phyloP scores from a whole-genome alignment of 1,140 invertebrate species.

The Ylistrum balloti region DNA sequence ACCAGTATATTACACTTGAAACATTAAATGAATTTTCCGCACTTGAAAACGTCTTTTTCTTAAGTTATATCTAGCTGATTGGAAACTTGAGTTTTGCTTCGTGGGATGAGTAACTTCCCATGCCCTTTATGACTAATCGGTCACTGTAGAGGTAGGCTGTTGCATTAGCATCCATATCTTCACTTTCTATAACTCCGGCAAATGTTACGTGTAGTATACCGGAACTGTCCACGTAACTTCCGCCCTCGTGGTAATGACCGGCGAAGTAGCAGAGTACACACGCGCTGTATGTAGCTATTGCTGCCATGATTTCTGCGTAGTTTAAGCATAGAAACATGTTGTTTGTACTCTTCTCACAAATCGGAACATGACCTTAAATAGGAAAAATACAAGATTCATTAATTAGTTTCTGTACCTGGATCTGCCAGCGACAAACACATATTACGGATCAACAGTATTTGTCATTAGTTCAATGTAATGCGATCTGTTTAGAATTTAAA shows the following conservation, averaged over 20 bases:
- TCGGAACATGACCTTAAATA: constrained; percentile 75
- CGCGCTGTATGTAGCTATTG: constrained; percentile 64
- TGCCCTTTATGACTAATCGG: constrained; percentile 65
- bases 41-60: too few species aligned
- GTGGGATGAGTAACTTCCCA: constrained; percentile 60
- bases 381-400: background rate
- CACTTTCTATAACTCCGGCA: constrained; percentile 75
- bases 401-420: too few species aligned
- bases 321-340: constrained; percentile 76
- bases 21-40: too few species aligned
- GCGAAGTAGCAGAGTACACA: constrained; percentile 75
- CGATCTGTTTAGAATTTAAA: too few species aligned
- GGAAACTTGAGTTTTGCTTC: constrained; percentile 62
- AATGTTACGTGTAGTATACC: constrained; percentile 77
- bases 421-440: too few species aligned
- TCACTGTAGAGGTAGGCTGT: constrained; percentile 76
- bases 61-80: background rate
- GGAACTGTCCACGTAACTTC: constrained; percentile 71
- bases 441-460: too few species aligned
- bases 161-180: constrained; percentile 74
- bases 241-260: constrained; percentile 78
- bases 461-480: too few species aligned
- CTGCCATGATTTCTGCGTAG: constrained; percentile 72
- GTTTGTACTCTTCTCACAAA: constrained; percentile 70
- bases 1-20: too few species aligned